Percentiles rank a stretch among this genome's conserved stretches.
These are phyloP conservation scores for Papilio elwesi DNA, from an alignment of 2,888 invertebrate species.

Conservation along the genomic window DNA sequence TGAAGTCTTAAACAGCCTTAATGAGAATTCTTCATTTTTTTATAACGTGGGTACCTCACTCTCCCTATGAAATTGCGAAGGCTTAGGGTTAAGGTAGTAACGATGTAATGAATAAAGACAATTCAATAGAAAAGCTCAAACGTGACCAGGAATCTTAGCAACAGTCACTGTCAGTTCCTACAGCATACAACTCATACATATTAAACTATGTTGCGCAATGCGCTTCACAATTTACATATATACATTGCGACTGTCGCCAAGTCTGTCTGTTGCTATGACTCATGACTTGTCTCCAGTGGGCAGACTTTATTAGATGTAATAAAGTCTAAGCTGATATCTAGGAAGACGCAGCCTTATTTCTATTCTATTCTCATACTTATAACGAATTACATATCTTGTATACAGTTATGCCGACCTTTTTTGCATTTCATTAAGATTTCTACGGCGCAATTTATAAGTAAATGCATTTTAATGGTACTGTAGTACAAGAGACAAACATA, in stretches of 20 bases:
- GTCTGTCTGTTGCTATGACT: constrained; percentile 30
- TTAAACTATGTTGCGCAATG: constrained; percentile 41
- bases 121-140: constrained; percentile 8
- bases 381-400: background rate
- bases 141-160: constrained; percentile 41
- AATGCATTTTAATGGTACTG: no score
- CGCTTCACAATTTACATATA: constrained; percentile 40
- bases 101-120: background rate
- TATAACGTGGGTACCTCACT: no score
- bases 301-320: constrained; percentile 11
- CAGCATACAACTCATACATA: constrained; percentile 36
- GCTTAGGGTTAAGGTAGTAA: background rate
- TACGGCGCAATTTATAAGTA: background rate
- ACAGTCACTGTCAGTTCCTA: constrained; percentile 48
- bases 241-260: constrained; percentile 28
- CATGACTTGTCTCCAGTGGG: constrained; percentile 22
- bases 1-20: no score
- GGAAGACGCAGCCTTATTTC: background rate
- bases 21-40: no score
- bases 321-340: background rate
- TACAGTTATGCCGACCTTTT: background rate
- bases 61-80: no score
- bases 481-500: no score
- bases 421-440: background rate
- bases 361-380: background rate